These are phyloP conservation scores for Rhagologus leucostigma DNA, from an alignment of 2,113 vertebrate species.

Conservation along the genomic window DNA sequence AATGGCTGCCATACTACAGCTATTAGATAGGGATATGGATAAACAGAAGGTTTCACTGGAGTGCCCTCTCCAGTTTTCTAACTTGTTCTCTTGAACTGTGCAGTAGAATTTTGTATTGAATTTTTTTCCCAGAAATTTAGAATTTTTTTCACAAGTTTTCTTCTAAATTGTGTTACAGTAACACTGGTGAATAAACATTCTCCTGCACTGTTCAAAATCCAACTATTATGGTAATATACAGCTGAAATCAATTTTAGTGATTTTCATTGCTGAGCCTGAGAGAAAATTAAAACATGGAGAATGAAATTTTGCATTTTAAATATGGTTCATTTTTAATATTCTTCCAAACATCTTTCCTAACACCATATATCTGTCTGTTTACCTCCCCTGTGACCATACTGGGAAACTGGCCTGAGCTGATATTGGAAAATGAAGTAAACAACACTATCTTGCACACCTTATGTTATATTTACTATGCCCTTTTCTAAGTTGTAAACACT, in stretches of 20 bases:
- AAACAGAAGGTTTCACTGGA: neutral
- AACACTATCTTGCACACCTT: neutral
- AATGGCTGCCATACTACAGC: neutral
- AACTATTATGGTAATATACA: neutral
- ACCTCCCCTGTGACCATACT: neutral
- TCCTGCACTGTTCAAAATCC: neutral
- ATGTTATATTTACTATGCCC: neutral
- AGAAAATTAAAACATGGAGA: neutral
- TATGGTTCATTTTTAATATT: neutral
- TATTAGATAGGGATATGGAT: neutral
- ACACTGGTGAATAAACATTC: neutral
- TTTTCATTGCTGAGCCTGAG: neutral
- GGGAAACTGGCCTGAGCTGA: neutral
- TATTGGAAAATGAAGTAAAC: neutral
- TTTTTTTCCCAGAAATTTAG: neutral
- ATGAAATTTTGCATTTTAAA: neutral
- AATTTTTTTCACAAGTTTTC: neutral
- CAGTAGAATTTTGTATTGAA: neutral
- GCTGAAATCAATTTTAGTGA: neutral
- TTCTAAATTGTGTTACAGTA: neutral
- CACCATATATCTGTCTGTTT: neutral
- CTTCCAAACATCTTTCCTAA: neutral
- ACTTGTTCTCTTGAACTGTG: neutral
- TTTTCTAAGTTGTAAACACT: neutral
- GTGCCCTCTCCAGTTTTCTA: neutral